phyloP scores from a whole-genome alignment of 2,113 vertebrate genomes.

The Orientallactaga bullata region DNA sequence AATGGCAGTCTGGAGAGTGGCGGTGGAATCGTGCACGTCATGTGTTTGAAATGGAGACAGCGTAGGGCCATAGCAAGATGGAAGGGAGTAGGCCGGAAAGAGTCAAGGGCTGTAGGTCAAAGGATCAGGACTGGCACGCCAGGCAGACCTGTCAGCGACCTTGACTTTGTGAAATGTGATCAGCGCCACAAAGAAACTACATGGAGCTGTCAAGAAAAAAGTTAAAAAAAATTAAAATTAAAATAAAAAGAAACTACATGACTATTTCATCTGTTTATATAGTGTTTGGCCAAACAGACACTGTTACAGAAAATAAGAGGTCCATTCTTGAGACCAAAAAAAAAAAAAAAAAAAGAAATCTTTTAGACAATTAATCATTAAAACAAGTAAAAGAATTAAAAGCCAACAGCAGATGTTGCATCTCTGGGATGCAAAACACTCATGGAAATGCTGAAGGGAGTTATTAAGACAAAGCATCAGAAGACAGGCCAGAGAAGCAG shows the following conservation, averaged over 20 bases:
- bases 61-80: background rate
- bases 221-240: no score
- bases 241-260: conserved; percentile 41
- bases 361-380: conserved; percentile 2
- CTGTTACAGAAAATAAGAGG: conserved; percentile 61
- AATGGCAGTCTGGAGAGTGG: background rate
- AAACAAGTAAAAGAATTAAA: conserved; percentile 37
- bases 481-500: background rate
- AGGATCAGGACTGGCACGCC: background rate
- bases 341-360: background rate
- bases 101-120: background rate
- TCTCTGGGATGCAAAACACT: conserved; percentile 21
- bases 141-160: conserved; percentile 50
- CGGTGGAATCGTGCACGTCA: background rate
- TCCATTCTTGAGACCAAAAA: conserved; percentile 10
- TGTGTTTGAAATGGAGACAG: conserved; percentile 14
- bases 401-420: conserved; percentile 41
- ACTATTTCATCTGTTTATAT: conserved; percentile 78
- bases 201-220: background rate
- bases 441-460: background rate
- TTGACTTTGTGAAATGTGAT: conserved; percentile 69
- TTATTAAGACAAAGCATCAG: background rate
- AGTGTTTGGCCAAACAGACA: conserved; percentile 56
- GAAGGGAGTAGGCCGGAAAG: background rate
- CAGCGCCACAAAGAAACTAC: conserved; percentile 70